Base-by-base conservation (phyloP, 2,888 invertebrate genomes). In the Sesia bembeciformis region DNA sequence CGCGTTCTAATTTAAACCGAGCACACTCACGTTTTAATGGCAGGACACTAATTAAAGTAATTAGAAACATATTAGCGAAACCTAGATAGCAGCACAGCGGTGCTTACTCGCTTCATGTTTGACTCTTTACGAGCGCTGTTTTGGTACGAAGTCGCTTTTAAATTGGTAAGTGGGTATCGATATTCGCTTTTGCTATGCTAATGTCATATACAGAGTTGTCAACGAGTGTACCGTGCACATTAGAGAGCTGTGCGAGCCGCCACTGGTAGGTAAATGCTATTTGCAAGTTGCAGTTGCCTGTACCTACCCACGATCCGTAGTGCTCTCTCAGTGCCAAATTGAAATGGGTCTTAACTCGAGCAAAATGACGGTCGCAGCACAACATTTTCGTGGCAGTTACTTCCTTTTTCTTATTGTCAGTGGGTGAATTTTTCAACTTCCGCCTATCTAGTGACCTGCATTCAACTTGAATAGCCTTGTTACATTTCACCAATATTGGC, bases 21-120 rank as follows among this genome's bases (percentile, higher is more conserved):
- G 66, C 77, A 68, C 71, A 71, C 74, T 79, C 75, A 72, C 72
- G 69, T 70, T 77, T 56, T 82, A 80, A 82, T 78, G 74, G 68
- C 70, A 76, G 79, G 76, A 74, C 75, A 76, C 81, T 82, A 83
- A 85, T 85, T 85, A 83, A 78, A 73, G 74, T 78, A 85, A 86
- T 86, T 81, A 80, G 74, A 78, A 78, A 77, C 75, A 78, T 77
- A 74, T 78, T 79, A 81, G 72, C 68, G 68, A 62, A 66, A 66
- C 67, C 61, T 66, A 68, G 73, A 75, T 71, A 73, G 68, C 65
- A 62, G 64, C 65, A 4, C n/a, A 43, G n/a, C 23, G n/a, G n/a
- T 43, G 8, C 3, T 23, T 43, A 43, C 8, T 43, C 0, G n/a
- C 43, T 43, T 23, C 23, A 23, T 23, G 2, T 23, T 23, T 23